phyloP scores from a whole-genome alignment of 1,140 invertebrate species.

The Drosophila bipectinata region DNA sequence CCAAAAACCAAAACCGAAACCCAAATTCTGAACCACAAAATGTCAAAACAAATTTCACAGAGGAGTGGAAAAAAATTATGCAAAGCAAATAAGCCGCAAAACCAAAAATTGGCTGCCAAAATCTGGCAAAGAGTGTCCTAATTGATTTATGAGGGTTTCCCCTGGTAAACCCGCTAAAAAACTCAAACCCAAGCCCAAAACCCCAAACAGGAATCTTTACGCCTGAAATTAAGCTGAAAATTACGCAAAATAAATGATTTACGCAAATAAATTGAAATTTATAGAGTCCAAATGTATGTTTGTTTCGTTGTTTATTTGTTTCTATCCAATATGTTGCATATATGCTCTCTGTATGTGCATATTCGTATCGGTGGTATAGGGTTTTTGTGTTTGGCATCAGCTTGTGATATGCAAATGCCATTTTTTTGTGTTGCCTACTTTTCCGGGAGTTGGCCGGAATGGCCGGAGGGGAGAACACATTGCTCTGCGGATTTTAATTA shows the following conservation, averaged over 20 bases:
- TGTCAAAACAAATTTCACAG: constrained; percentile 55
- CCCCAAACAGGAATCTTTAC: constrained; percentile 24
- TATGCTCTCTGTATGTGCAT: constrained; percentile 11
- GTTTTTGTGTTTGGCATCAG: constrained; percentile 56
- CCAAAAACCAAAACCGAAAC: constrained; percentile 38
- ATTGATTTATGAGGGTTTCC: constrained; percentile 80
- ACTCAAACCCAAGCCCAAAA: not conserved
- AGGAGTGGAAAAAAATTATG: constrained; percentile 37
- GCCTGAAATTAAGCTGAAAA: constrained; percentile 79
- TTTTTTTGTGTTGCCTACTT: constrained; percentile 67
- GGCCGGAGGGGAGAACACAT: constrained; percentile 56
- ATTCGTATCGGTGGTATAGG: constrained; percentile 22
- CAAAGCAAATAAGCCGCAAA: constrained; percentile 72
- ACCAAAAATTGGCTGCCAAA: constrained; percentile 80
- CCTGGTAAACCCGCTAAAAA: constrained; percentile 31
- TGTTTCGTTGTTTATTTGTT: constrained; percentile 34
- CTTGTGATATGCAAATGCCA: constrained; percentile 74
- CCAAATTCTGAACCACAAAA: constrained; percentile 51
- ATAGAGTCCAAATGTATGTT: constrained; percentile 66
- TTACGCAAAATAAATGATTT: constrained; percentile 81
- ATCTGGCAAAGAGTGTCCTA: constrained; percentile 66
- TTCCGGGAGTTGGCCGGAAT: constrained; percentile 47
- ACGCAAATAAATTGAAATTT: constrained; percentile 82
- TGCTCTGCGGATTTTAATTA: constrained; percentile 79
- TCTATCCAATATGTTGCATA: constrained; percentile 40